Conservation (phyloP, 2,888 invertebrate genomes). For the Amiota minor region DNA sequence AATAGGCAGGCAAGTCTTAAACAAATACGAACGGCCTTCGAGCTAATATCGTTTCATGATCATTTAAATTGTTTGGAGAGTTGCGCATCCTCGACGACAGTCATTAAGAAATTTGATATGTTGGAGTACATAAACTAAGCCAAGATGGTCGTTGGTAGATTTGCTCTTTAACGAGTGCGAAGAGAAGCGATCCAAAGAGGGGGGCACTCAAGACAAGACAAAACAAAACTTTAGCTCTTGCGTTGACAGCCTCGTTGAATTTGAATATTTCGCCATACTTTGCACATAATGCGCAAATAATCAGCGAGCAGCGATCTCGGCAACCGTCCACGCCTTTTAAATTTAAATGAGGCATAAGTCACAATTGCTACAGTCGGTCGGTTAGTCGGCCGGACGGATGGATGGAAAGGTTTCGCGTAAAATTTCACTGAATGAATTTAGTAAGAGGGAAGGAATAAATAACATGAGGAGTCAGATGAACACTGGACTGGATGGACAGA, state of each 20-base stretch:
- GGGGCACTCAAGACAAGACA: not conserved
- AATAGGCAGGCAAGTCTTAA: not conserved
- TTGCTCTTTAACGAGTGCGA: not conserved
- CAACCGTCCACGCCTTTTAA: conserved; percentile 39
- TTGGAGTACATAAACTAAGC: conserved; percentile 16
- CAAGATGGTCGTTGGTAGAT: not conserved
- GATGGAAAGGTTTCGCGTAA: conserved; percentile 30
- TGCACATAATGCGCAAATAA: conserved; percentile 38
- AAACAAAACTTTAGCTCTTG: conserved; percentile 18
- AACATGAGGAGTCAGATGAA: conserved; percentile 12
- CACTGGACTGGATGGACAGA: conserved; percentile 1
- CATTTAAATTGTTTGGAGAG: conserved; percentile 6
- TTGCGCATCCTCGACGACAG: conserved; percentile 13
- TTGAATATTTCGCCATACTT: conserved; percentile 40
- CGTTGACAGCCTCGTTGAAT: conserved; percentile 29
- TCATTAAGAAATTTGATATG: conserved; percentile 35
- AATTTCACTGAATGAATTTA: conserved; percentile 39
- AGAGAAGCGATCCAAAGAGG: conserved; percentile 11
- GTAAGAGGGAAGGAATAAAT: conserved; percentile 12
- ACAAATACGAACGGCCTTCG: conserved; percentile 4
- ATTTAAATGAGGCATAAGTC: conserved; percentile 42
- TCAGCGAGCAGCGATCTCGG: conserved; percentile 32
- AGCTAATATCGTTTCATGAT: conserved; percentile 21
- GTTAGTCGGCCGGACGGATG: not conserved
- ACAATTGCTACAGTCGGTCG: conserved; percentile 21